Base-by-base conservation (phyloP, 2,888 invertebrate genomes). In the Plebejus melissa region DNA sequence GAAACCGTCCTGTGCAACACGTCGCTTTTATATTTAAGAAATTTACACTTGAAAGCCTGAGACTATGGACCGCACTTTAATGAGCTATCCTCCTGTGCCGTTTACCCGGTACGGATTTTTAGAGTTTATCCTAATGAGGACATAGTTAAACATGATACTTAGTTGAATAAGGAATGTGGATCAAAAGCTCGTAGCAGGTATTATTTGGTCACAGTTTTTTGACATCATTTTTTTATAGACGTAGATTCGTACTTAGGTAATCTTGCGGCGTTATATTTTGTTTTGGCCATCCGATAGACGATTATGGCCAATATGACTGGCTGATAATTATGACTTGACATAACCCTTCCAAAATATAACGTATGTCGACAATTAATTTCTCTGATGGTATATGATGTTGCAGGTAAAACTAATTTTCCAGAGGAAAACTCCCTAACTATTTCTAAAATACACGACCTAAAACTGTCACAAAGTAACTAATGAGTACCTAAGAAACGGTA, bases 1-100 rank as follows among this genome's bases (percentile, higher is more conserved):
- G 87, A 84, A 88, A 86, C 82, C 82, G 78, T 81, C 82, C 79
- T 80, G 79, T 81, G 79, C 79, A 79, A 80, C 79, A 76, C 75
- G 78, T 76, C 78, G 77, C 74, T 77, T 78, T 80, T 79, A 79
- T 77, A 76, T 79, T 78, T 78, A 77, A 78, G 78, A 79, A 79
- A 78, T 78, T 78, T 77, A 77, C 79, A 77, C 78, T 77, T 77
- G 76, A 78, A 76, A 77, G 76, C 75, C 75, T 74, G 76, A 41
- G 60, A 32, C 41, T 65, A 28, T 38, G 38, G 65, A 46, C 65
- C 28, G 16, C 22, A 60, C 74, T 41, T 46, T 74, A 71, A 46
- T 50, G 46, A 72, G 72, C 28, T 54, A 16, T 36, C 22, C 13
- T 72, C 32, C 72, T 54, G 50, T 16, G 32, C 28, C 13, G 69